Evolutionary conservation across 2,888 invertebrate genomes (phyloP).

Genomic region (Eilema depressum): DNA sequence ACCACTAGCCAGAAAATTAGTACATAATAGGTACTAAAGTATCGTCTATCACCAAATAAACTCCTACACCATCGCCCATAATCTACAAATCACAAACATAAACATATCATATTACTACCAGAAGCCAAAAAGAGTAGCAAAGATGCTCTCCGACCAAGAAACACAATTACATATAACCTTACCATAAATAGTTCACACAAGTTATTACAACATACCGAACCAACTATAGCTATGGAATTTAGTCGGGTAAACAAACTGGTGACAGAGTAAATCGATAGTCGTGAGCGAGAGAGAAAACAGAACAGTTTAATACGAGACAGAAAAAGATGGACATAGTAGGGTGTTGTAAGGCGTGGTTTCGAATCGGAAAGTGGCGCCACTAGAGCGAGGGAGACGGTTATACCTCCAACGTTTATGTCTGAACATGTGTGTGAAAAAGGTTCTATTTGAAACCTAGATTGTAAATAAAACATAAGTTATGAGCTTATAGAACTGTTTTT

Average conservation of each 20-base stretch:
- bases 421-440: slow-evolving; percentile 43
- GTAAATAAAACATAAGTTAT: slow-evolving; percentile 64
- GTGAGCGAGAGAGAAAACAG: slow-evolving; percentile 60
- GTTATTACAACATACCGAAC: slow-evolving; percentile 64
- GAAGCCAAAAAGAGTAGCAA: slow-evolving; percentile 30
- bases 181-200: slow-evolving; percentile 67
- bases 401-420: slow-evolving; percentile 42
- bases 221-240: slow-evolving; percentile 71
- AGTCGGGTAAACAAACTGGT: slow-evolving; percentile 76
- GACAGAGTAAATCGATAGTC: slow-evolving; percentile 73
- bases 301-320: slow-evolving; percentile 55
- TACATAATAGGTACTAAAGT: slow-evolving; percentile 5
- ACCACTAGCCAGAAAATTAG: not conserved
- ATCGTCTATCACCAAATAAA: slow-evolving; percentile 9
- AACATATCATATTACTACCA: slow-evolving; percentile 42
- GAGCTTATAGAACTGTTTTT: slow-evolving; percentile 52
- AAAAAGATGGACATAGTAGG: slow-evolving; percentile 64
- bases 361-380: slow-evolving; percentile 49
- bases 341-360: slow-evolving; percentile 76
- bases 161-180: slow-evolving; percentile 61
- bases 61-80: slow-evolving; percentile 9
- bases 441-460: slow-evolving; percentile 57
- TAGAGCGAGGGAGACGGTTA: slow-evolving; percentile 60
- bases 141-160: slow-evolving; percentile 32
- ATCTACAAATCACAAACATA: slow-evolving; percentile 32